Evolutionary conservation across 2,113 vertebrate genomes (phyloP).

Genomic region (chimpanzee (Pan troglodytes)): DNA sequence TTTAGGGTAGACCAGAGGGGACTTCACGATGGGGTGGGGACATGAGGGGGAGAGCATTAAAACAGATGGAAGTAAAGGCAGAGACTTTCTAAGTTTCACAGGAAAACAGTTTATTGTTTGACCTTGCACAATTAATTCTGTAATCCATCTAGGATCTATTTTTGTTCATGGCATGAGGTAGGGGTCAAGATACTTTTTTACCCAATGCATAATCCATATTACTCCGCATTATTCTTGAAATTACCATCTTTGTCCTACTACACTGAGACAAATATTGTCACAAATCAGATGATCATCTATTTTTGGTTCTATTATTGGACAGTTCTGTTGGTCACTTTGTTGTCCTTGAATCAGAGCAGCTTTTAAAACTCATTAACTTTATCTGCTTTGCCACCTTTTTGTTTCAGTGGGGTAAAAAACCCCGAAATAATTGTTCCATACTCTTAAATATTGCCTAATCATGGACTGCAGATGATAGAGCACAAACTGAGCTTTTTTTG

Average conservation of each 20-base stretch:
- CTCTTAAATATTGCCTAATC: not conserved
- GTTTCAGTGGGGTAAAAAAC: not conserved
- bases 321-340: not conserved
- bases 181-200: not conserved
- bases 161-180: not conserved
- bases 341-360: not conserved
- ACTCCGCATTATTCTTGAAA: not conserved
- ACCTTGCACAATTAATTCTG: conserved; percentile 24
- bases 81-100: not conserved
- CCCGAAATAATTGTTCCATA: not conserved
- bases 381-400: not conserved
- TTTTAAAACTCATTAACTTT: conserved; percentile 5
- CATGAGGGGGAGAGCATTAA: not conserved
- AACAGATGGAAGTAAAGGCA: not conserved
- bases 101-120: conserved; percentile 27
- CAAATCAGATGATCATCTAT: not conserved
- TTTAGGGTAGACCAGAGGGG: not conserved
- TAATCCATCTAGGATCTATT: not conserved
- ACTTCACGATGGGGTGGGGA: not conserved
- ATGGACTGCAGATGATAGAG: not conserved
- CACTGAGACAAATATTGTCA: not conserved
- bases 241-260: not conserved
- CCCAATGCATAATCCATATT: not conserved
- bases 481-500: not conserved
- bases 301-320: not conserved